Conservation (phyloP, 2,113 vertebrate species). For the Chionis minor region DNA sequence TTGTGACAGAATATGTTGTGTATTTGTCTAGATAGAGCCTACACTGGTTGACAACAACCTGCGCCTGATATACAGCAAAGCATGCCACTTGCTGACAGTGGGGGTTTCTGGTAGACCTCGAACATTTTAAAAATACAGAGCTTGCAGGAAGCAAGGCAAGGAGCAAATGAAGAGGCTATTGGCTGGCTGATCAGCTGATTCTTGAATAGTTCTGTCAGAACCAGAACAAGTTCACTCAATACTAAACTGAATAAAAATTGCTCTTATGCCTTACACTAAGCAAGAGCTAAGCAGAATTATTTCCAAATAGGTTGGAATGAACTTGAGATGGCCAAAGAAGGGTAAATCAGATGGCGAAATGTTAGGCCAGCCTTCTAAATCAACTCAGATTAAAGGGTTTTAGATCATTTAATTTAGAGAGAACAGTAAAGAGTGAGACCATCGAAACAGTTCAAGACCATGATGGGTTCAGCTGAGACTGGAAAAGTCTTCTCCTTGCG, state of each 20-base stretch:
- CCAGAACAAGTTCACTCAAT: background rate
- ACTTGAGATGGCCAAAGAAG: background rate
- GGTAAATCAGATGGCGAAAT: background rate
- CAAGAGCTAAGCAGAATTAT: background rate
- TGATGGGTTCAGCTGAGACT: constrained; percentile 11
- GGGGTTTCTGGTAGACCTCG: background rate
- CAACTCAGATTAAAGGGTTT: background rate
- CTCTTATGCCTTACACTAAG: background rate
- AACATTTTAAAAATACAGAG: background rate
- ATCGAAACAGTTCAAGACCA: background rate
- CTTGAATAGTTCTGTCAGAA: background rate
- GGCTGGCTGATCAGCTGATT: background rate
- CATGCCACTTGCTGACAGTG: background rate
- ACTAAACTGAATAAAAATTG: background rate
- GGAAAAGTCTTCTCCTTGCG: constrained; percentile 25
- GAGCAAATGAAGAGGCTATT: background rate
- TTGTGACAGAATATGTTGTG: background rate
- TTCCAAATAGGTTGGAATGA: background rate
- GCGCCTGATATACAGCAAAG: background rate
- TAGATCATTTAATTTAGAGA: background rate
- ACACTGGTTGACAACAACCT: background rate
- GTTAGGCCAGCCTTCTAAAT: background rate
- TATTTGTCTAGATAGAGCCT: background rate
- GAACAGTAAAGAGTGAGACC: background rate
- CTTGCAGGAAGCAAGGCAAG: background rate